phyloP scores from a whole-genome alignment of 2,797 vertebrate genomes.

The Trichosurus vulpecula region DNA sequence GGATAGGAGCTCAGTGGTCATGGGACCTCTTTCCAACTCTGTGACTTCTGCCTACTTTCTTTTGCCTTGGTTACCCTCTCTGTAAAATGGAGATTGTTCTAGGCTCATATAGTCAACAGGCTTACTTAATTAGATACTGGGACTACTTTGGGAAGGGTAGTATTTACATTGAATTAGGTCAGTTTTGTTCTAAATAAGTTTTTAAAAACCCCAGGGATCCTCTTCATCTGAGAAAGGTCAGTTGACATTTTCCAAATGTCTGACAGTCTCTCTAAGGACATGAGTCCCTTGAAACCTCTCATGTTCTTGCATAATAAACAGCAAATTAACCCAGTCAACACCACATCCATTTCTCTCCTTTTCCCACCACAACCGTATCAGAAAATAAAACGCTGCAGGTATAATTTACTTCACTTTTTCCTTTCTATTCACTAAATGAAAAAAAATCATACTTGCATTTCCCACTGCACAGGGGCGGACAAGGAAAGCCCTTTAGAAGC shows the following conservation, averaged over 20 bases:
- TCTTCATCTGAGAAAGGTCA: conserved; percentile 46
- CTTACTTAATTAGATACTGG: neutral
- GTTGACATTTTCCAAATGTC: neutral
- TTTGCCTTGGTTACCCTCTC: neutral
- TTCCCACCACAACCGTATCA: rapidly evolving
- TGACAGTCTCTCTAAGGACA: neutral
- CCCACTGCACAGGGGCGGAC: neutral
- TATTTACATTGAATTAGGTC: conserved; percentile 11
- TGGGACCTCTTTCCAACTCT: neutral
- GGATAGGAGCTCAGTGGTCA: neutral
- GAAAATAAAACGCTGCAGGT: neutral
- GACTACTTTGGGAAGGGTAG: conserved; percentile 24
- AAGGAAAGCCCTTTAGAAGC: neutral
- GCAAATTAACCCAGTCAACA: neutral
- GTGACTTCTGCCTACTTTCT: neutral
- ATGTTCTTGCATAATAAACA: neutral
- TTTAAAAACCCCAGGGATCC: conserved; percentile 10
- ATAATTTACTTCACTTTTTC: conserved; percentile 8
- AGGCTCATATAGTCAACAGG: neutral
- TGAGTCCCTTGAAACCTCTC: neutral
- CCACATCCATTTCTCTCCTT: neutral
- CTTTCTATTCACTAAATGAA: neutral
- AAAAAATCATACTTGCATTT: neutral
- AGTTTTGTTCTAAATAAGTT: conserved; percentile 50
- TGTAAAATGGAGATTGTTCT: neutral